Base-by-base conservation (phyloP, 2,888 invertebrate species). In the Lepas anatifera region DNA sequence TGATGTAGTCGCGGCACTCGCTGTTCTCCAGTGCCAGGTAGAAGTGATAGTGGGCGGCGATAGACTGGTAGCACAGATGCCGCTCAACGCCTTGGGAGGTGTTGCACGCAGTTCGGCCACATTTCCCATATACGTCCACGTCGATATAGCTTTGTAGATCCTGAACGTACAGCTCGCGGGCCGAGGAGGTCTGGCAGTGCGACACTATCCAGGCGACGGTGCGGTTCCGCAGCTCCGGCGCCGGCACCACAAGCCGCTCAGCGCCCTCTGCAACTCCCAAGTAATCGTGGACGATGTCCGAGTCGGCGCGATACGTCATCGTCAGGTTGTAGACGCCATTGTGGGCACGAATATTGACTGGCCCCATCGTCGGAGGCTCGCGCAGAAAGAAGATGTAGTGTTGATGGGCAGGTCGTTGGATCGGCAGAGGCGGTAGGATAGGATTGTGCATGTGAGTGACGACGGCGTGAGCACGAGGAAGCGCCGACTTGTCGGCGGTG, bases 341-440 rank as follows among this genome's bases (percentile, higher is more conserved):
- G 58, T 69, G 68, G 18, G n/a, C 52, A 3, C 25, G 32, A 22
- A 35, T 25, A 48, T 69, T 22, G 27, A 70, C 67, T 1, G 2
- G 1, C 13, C 16, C 2, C 29, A 71, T 70, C 64, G 73, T 71
- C 8, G 74, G 72, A 13, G 75, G 74, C 6, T 75, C 71, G 63
- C 74, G 74, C 2, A 74, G 68, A 67, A 74, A 73, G 50, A 73
- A 73, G 11, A 74, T 68, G 74, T 74, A 75, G 29, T 69, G 68
- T 46, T 75, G 75, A 22, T 68, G 37, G 0, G 69, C 70, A 6
- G 27, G 66, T 13, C 73, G 72, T 32, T 37, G 32, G 1, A 13
- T 13, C 39, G 75, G 75, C 13, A 75, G 58, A n/a, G n/a, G n/a
- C 39, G 72, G 71, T 2, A 64, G 32, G 11, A 58, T 13, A n/a